These are phyloP conservation scores for Conus ventricosus DNA, from an alignment of 1,140 invertebrate species.

Conservation along the genomic window DNA sequence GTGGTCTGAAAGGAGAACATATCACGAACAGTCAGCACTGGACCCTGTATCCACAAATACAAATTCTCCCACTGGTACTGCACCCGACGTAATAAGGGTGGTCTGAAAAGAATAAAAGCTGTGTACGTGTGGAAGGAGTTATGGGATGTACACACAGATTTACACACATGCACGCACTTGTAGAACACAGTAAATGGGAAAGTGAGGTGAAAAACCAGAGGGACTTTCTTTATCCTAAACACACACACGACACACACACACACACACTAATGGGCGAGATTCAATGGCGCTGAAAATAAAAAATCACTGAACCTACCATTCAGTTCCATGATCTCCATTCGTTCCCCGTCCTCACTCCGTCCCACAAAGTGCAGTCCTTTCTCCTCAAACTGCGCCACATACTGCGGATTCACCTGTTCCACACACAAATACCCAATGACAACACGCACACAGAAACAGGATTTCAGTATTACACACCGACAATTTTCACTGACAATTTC, in stretches of 20 bases:
- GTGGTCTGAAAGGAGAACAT: slow-evolving; percentile 78
- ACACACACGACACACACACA: no score
- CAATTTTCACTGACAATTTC: no score
- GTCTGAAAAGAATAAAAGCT: slow-evolving; percentile 61
- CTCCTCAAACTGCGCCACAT: slow-evolving; percentile 86
- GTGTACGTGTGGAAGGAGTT: no score
- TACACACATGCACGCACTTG: background rate
- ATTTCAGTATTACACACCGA: no score
- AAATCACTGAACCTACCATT: slow-evolving; percentile 61
- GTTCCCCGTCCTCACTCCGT: slow-evolving; percentile 80
- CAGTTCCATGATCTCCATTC: slow-evolving; percentile 90
- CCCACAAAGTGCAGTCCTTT: slow-evolving; percentile 95
- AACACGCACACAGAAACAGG: background rate
- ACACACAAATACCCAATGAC: background rate
- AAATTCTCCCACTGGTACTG: slow-evolving; percentile 94
- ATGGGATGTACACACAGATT: no score
- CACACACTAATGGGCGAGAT: no score
- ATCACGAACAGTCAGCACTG: background rate
- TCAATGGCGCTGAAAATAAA: no score
- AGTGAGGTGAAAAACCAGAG: no score
- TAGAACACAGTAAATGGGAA: no score
- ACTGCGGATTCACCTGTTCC: slow-evolving; percentile 90
- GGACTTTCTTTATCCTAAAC: no score
- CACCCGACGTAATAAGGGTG: slow-evolving; percentile 95
- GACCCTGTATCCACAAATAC: background rate